These are phyloP conservation scores for Blera fallax DNA, from an alignment of 2,888 invertebrate species.

Conservation along the genomic window DNA sequence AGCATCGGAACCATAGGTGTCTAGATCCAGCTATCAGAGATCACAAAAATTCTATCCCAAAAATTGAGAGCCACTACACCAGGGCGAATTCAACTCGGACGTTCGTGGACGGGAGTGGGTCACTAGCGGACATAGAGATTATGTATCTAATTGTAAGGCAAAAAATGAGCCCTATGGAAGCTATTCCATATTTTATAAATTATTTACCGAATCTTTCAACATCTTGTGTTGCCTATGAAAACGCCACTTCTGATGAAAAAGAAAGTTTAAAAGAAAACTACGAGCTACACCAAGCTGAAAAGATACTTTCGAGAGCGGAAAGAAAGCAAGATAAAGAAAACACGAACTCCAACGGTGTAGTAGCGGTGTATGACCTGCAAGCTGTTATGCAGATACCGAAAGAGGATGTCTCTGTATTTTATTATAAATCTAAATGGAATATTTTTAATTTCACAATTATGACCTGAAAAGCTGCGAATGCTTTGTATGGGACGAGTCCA, in stretches of 20 bases:
- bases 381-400: conserved; percentile 62
- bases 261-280: background rate
- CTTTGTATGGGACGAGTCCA: too few species aligned
- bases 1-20: background rate
- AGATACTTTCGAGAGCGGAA: conserved; percentile 7
- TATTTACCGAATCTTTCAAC: conserved; percentile 20
- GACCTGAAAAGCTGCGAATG: too few species aligned
- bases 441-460: conserved; percentile 61
- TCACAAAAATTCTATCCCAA: background rate
- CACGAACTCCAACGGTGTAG: background rate
- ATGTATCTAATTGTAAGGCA: background rate
- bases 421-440: conserved; percentile 65
- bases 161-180: conserved; percentile 24
- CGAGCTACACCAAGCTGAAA: conserved; percentile 21
- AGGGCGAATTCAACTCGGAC: conserved; percentile 22
- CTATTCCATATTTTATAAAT: conserved; percentile 25
- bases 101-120: conserved; percentile 17
- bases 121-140: conserved; percentile 19
- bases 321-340: conserved; percentile 16
- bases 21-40: conserved; percentile 14
- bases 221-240: too few species aligned
- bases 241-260: conserved; percentile 16
- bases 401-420: conserved; percentile 57
- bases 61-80: conserved; percentile 7
- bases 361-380: conserved; percentile 51